Evolutionary conservation across 2,113 vertebrate species (phyloP).

Genomic region (Aegithalos caudatus): DNA sequence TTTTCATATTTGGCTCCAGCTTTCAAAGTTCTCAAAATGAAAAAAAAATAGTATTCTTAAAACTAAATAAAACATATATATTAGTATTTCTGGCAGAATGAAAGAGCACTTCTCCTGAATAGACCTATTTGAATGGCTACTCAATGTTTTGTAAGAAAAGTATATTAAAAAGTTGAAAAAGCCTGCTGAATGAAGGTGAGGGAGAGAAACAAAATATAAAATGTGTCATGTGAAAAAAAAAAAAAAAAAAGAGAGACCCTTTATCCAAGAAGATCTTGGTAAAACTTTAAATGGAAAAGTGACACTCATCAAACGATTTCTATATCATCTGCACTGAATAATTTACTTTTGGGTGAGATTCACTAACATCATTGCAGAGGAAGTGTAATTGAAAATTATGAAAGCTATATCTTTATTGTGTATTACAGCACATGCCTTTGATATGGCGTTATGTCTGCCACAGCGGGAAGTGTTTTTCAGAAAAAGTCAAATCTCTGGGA

Average conservation of each 20-base stretch:
- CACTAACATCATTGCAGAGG: conserved; percentile 75
- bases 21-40: conserved; percentile 68
- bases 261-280: conserved; percentile 72
- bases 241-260: conserved; percentile 40
- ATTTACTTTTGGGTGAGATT: conserved; percentile 79
- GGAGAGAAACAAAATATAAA: conserved; percentile 74
- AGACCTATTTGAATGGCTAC: conserved; percentile 68
- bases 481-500: conserved; percentile 57
- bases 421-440: conserved; percentile 67
- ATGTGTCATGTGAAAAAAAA: conserved; percentile 63
- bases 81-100: conserved; percentile 70
- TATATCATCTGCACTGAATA: conserved; percentile 74
- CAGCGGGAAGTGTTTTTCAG: conserved; percentile 67
- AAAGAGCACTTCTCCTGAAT: conserved; percentile 69
- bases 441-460: conserved; percentile 71
- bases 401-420: conserved; percentile 76
- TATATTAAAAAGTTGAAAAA: conserved; percentile 77
- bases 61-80: conserved; percentile 72
- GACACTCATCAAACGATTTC: conserved; percentile 69
- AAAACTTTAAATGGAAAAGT: conserved; percentile 76
- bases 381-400: conserved; percentile 80
- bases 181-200: conserved; percentile 64
- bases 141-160: conserved; percentile 73
- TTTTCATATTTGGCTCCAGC: conserved; percentile 62
- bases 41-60: conserved; percentile 67